Base-by-base conservation (phyloP, 2,888 invertebrate species). In the Anoncus sp. region DNA sequence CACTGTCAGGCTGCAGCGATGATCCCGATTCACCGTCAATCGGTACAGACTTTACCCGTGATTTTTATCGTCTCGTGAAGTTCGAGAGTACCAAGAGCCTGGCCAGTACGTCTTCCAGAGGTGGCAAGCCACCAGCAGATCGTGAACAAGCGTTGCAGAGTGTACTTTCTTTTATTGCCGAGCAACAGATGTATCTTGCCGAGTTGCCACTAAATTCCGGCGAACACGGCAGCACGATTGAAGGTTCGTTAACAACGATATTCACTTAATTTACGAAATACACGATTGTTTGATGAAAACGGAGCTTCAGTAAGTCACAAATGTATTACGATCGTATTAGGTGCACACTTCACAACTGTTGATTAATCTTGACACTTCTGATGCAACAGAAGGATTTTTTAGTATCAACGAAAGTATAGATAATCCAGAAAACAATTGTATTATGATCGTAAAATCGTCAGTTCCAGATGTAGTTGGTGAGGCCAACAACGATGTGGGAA, bases 81-180 rank as follows among this genome's bases (percentile, higher is more conserved):
- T 96, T 96, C 87, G 96, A 96, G 89, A 96, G 96, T 91, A 96
- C 95, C 79, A 96, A 95, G 89, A 96, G 96, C 89, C 92, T 96
- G 87, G 96, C 95, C 49, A 95, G 95, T 40, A 95, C 95, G 85
- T 95, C 95, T 55, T 95, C 95, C 72, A 93, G 94, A 87, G 94
- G 94, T 10, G 93, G 92, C 27, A 92, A 92, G 66, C 89, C 93
- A 4, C 91, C 92, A 7, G 93, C 94, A 69, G 95, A 95, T 81
- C 92, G 95, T 59, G 95, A 95, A 87, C 94, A 94, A 84, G 94
- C 95, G 0, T 91, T 96, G 35, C 95, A 96, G 86, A 96, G 94
- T 85, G 96, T 96, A 1, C 92, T 96, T 5, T 94, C 94, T 74
- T 96, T 96, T 89, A 95, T 96, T 82, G 95, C 95, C 4, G 96